These are phyloP conservation scores for Oreamnos americanus DNA, from an alignment of 2,113 vertebrate species.

Conservation along the genomic window DNA sequence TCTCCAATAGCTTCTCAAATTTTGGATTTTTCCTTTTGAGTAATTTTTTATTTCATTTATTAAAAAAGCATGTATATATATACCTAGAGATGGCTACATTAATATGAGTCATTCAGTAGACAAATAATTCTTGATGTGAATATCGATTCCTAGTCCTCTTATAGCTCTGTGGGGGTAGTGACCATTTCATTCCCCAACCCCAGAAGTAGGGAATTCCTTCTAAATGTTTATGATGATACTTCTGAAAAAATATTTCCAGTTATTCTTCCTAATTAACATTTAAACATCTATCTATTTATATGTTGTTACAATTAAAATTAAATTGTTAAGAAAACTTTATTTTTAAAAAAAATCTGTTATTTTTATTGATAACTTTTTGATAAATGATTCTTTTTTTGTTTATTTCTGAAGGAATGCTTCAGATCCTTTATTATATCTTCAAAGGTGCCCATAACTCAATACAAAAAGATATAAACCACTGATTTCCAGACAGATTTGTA, in stretches of 20 bases:
- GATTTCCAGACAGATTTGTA: not conserved
- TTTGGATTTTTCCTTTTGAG: not conserved
- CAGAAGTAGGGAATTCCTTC: not conserved
- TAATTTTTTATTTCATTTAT: not conserved
- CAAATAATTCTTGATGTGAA: not conserved
- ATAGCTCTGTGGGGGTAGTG: not conserved
- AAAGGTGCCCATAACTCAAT: not conserved
- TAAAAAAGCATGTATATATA: not conserved
- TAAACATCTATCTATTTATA: not conserved
- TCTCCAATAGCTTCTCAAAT: not conserved
- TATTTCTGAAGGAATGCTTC: not conserved
- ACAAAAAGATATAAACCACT: not conserved
- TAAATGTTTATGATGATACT: not conserved
- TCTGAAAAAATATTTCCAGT: not conserved
- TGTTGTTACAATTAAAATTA: not conserved
- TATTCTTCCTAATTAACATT: not conserved
- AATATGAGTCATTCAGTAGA: not conserved
- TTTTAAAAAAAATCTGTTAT: too few species aligned
- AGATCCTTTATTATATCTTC: not conserved
- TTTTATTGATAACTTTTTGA: not conserved
- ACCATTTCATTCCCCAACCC: too few species aligned
- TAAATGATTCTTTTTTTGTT: not conserved
- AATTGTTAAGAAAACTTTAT: not conserved
- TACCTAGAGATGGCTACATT: not conserved
- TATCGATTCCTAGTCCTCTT: not conserved